Percentiles rank a stretch among this genome's conserved stretches.
Conservation (phyloP, 2,888 invertebrate genomes). For the Sympetrum striolatum region DNA sequence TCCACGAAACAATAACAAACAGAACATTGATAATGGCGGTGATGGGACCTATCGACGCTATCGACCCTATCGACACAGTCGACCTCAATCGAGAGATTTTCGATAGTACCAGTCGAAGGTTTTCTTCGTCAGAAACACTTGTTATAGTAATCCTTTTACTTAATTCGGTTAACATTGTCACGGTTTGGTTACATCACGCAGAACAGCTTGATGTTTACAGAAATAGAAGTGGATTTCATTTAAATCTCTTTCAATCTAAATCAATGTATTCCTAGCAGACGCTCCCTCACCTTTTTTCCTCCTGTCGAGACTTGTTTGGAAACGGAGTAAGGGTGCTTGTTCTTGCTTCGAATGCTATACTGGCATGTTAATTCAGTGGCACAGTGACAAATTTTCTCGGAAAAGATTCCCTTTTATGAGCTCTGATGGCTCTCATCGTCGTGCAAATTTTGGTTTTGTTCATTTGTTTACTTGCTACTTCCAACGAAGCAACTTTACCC, state of each 20-base stretch:
- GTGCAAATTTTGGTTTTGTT: neutral
- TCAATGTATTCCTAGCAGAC: neutral
- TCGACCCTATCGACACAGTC: too few relatives aligned
- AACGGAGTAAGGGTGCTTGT: neutral
- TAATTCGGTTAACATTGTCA: too few relatives aligned
- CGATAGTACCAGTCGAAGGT: too few relatives aligned
- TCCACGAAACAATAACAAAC: too few relatives aligned
- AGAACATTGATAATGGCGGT: too few relatives aligned
- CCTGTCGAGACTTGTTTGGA: constrained; percentile 19
- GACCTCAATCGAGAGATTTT: too few relatives aligned
- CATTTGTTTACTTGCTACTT: neutral
- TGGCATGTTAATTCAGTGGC: constrained; percentile 15
- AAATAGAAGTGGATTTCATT: neutral
- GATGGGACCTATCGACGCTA: too few relatives aligned
- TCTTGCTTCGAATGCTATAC: neutral
- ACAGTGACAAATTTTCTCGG: neutral
- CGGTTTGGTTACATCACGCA: too few relatives aligned
- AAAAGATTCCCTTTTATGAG: neutral
- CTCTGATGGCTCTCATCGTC: neutral
- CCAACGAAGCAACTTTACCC: neutral
- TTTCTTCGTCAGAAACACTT: too few relatives aligned
- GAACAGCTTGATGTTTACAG: neutral
- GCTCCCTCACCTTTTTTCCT: constrained; percentile 9
- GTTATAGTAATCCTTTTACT: too few relatives aligned
- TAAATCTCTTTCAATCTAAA: neutral